Conservation (phyloP, 2,113 vertebrate genomes). For the Charadrius vociferus region DNA sequence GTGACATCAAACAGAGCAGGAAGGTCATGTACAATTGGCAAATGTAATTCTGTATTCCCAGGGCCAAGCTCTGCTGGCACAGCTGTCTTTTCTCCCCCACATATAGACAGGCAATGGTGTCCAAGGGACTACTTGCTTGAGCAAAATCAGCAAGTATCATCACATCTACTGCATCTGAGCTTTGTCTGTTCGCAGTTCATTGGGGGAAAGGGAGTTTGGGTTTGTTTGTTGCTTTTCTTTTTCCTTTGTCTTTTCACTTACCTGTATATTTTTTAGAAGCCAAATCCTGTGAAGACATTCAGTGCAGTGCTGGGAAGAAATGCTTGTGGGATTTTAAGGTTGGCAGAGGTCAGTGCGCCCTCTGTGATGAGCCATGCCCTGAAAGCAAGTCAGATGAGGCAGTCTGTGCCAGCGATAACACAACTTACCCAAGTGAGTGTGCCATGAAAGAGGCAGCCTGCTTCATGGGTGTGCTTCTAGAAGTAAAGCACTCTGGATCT, state of each 20-base stretch:
- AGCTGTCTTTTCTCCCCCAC: background rate
- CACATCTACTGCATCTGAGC: background rate
- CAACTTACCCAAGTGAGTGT: constrained; percentile 91
- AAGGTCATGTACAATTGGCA: background rate
- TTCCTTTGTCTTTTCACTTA: background rate
- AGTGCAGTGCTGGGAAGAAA: constrained; percentile 88
- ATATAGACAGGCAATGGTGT: background rate
- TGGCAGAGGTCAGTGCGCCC: constrained; percentile 87
- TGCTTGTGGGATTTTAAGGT: constrained; percentile 91
- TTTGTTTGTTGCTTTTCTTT: background rate
- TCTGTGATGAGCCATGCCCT: constrained; percentile 86
- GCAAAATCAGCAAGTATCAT: background rate
- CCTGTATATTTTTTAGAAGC: constrained; percentile 80
- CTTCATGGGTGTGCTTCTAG: constrained; percentile 86
- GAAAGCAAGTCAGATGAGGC: constrained; percentile 88
- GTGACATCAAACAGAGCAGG: background rate
- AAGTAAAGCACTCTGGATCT: constrained; percentile 93
- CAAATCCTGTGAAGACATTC: constrained; percentile 94
- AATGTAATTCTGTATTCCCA: background rate
- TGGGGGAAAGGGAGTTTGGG: background rate
- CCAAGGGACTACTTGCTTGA: background rate
- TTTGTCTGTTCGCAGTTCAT: background rate
- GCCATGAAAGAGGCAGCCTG: constrained; percentile 95
- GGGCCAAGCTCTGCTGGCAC: background rate
- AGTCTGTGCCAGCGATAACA: constrained; percentile 94